Base-by-base conservation (phyloP, 2,797 vertebrate species). In the Denticeps clupeoides region DNA sequence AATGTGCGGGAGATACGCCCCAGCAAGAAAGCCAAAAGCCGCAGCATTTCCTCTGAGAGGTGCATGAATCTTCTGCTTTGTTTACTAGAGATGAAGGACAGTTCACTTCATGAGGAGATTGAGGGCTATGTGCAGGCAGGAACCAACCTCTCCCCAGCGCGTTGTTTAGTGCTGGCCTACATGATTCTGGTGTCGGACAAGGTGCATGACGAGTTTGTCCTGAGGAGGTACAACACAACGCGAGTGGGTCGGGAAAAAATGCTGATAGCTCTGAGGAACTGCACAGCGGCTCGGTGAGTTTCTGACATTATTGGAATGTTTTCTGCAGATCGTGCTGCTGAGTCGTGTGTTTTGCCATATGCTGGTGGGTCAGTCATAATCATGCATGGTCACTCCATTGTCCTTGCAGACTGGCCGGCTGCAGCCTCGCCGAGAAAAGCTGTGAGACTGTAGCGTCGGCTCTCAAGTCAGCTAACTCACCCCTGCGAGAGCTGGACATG, bases 51-150 rank as follows among this genome's bases (percentile, higher is more conserved):
- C 21, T 7, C 0, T 5, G 60, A 67, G 41, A 37, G 23, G 22
- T 60, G 48, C 27, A 58, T 60, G 37, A 60, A 50, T 15, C 60
- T 67, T 3, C 45, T 67, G 8, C 43, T 60, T 13, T 67, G 64
- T 45, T 49, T 56, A 24, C 49, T 46, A 43, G 64, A 64, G 51
- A 33, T 63, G 2, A 59, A 63, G 12, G 53, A 60, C 13, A 38
- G 55, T 5, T 41, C 42, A 28, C 1, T 64, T 32, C 48, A 49
- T 38, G 37, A 29, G n/a, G 53, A 48, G 29, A 48, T 55, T 26
- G 45, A 55, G 41, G 15, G 48, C 22, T 55, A 43, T 27, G 11
- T 55, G 3, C 22, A 46, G 15, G 53, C 51, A n/a, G 33, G 25
- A 11, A 18, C 54, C 24, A 46, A 37, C 3, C 53, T 55, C 12